phyloP scores from a whole-genome alignment of 2,113 vertebrate species.

The Podarcis cretensis region DNA sequence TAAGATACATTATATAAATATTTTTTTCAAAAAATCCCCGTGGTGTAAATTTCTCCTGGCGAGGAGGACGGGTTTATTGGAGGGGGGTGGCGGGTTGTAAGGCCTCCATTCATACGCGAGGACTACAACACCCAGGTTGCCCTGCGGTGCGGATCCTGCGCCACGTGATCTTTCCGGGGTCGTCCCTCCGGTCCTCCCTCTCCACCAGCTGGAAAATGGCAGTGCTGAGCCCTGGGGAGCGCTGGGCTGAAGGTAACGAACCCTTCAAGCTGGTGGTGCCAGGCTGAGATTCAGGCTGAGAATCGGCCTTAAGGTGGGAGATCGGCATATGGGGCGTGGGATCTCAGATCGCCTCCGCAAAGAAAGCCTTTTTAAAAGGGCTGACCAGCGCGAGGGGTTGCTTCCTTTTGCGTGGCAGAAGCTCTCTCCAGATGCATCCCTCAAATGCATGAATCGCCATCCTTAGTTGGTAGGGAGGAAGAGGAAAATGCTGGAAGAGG shows the following conservation, averaged over 20 bases:
- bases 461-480: too few species aligned
- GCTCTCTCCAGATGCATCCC: background rate
- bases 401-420: background rate
- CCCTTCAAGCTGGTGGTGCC: conserved; percentile 4
- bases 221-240: conserved; percentile 59
- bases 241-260: conserved; percentile 68
- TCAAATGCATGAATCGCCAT: background rate
- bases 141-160: background rate
- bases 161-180: background rate
- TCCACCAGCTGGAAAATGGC: conserved; percentile 57
- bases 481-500: background rate
- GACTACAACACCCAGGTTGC: conserved; percentile 64
- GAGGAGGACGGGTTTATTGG: too few species aligned
- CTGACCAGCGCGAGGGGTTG: too few species aligned
- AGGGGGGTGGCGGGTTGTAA: background rate
- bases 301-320: background rate
- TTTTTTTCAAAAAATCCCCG: too few species aligned
- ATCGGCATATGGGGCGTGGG: too few species aligned
- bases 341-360: background rate
- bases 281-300: too few species aligned
- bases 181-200: background rate
- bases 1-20: background rate
- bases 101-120: rapidly evolving
- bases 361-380: background rate
- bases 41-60: too few species aligned